Evolutionary conservation across 2,797 vertebrate genomes (phyloP).

Genomic region (Sebastes vulpes): DNA sequence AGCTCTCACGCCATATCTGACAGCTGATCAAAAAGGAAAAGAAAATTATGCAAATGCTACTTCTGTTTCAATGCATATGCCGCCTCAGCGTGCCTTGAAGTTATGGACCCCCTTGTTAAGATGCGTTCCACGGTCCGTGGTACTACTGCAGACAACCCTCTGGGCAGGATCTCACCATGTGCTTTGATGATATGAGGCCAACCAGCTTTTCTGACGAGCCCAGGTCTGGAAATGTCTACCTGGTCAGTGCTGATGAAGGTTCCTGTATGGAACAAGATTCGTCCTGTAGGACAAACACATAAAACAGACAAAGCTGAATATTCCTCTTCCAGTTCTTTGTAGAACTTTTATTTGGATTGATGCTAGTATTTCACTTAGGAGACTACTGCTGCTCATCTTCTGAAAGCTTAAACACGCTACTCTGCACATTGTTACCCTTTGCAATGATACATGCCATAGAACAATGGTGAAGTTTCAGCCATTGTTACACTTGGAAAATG

Average conservation of each 20-base stretch:
- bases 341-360: not conserved
- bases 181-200: slow-evolving; percentile 60
- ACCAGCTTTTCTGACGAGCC: not conserved
- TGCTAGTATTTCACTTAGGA: not conserved
- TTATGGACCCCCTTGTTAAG: not conserved
- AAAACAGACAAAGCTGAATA: not conserved
- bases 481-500: accelerated
- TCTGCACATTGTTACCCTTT: not conserved
- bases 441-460: no score
- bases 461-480: not conserved
- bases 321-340: not conserved
- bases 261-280: slow-evolving; percentile 67
- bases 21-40: not conserved
- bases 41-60: accelerated
- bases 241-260: slow-evolving; percentile 50
- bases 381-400: not conserved
- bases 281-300: slow-evolving; percentile 60
- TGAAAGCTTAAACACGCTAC: no score
- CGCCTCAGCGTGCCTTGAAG: not conserved
- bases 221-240: slow-evolving; percentile 46
- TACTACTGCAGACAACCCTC: not conserved
- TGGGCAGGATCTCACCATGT: slow-evolving; percentile 53
- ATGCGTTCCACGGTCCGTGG: no score
- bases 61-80: no score
- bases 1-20: accelerated